Percentiles rank a stretch among this genome's conserved stretches.
Conservation (phyloP, 2,888 invertebrate genomes). For the Andrena haemorrhoa region DNA sequence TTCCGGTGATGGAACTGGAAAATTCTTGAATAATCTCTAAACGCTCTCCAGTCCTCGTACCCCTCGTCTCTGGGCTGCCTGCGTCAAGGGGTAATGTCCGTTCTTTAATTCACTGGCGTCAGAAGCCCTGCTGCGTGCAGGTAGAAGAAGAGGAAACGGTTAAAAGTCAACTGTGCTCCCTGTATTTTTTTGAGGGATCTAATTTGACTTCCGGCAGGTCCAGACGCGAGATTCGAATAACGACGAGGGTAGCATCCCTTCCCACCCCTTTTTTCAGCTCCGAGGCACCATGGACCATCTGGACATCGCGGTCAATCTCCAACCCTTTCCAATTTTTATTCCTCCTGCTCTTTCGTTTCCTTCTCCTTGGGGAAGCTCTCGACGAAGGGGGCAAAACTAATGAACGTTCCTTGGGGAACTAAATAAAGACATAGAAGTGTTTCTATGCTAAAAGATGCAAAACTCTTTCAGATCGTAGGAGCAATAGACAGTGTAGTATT, state of each 20-base stretch:
- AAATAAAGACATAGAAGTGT: too few species aligned
- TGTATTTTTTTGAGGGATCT: constrained; percentile 34
- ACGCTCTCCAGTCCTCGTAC: too few species aligned
- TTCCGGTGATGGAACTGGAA: too few species aligned
- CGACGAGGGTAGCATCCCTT: constrained; percentile 37
- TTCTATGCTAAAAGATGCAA: too few species aligned
- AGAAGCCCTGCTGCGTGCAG: constrained; percentile 23
- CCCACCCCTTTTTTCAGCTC: constrained; percentile 19
- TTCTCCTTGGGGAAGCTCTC: too few species aligned
- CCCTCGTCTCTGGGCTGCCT: too few species aligned
- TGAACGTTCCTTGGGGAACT: too few species aligned
- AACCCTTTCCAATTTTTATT: constrained; percentile 11
- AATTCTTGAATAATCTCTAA: too few species aligned
- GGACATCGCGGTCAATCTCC: constrained; percentile 57
- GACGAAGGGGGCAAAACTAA: too few species aligned
- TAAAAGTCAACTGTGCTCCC: constrained; percentile 61
- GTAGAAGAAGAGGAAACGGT: constrained; percentile 60
- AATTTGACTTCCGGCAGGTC: constrained; percentile 55
- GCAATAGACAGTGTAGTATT: too few species aligned
- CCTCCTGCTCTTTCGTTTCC: neutral
- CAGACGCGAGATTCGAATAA: constrained; percentile 42
- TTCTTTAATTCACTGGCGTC: neutral
- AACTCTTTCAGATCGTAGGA: too few species aligned
- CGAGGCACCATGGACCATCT: constrained; percentile 58
- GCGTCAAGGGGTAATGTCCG: too few species aligned